Evolutionary conservation across 2,888 invertebrate genomes (phyloP).

Genomic region (Heliconius sara): DNA sequence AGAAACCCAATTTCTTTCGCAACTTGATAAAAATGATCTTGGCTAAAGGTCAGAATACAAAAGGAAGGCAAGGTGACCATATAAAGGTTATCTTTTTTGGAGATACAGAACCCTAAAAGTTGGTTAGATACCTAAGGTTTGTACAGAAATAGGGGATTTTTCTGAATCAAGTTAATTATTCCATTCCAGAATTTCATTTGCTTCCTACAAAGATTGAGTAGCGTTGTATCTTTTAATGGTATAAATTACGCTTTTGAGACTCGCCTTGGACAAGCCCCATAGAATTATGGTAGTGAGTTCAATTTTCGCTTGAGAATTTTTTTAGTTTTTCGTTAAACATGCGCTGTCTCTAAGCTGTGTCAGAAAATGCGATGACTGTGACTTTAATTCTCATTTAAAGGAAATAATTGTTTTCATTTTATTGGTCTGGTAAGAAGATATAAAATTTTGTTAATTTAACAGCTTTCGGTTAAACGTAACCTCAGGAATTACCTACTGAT

Average conservation of each 20-base stretch:
- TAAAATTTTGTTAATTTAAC: too few relatives aligned
- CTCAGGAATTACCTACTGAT: too few relatives aligned
- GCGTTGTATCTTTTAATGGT: not conserved
- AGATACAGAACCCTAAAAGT: not conserved
- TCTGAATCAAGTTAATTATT: slow-evolving; percentile 2
- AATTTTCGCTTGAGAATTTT: not conserved
- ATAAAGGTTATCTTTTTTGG: not conserved
- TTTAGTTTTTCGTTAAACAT: not conserved
- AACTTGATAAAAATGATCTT: not conserved
- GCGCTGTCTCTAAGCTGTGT: too few relatives aligned
- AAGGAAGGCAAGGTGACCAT: not conserved
- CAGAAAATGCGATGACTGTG: too few relatives aligned
- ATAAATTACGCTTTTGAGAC: not conserved
- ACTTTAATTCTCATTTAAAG: too few relatives aligned
- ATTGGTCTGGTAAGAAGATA: too few relatives aligned
- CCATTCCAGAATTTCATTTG: not conserved
- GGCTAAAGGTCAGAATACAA: too few relatives aligned
- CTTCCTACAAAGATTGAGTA: not conserved
- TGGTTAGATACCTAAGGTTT: not conserved
- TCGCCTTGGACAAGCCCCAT: not conserved
- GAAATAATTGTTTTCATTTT: too few relatives aligned
- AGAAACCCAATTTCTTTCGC: too few relatives aligned
- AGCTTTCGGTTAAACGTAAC: too few relatives aligned
- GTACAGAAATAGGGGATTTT: not conserved
- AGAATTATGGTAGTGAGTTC: not conserved